A percentile compares a stretch with the other conserved stretches of the same genome.
Evolutionary conservation across 2,113 vertebrate species (phyloP).

Genomic region (Apeltes quadracus): DNA sequence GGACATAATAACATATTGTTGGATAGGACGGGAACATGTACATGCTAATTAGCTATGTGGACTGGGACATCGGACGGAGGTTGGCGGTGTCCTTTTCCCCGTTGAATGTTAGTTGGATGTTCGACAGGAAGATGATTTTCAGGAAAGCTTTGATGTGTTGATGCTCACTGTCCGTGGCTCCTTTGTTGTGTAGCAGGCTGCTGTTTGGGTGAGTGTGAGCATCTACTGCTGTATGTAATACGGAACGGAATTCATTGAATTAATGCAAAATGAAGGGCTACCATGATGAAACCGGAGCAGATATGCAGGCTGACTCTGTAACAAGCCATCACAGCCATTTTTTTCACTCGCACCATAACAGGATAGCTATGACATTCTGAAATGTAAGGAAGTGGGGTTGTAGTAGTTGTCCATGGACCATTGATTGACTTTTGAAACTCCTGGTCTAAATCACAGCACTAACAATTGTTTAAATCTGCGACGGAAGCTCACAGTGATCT

Average conservation of each 20-base stretch:
- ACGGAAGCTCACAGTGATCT: conserved; percentile 12
- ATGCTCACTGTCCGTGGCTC: background rate
- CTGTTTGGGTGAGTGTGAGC: background rate
- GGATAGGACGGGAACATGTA: background rate
- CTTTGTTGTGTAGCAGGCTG: background rate
- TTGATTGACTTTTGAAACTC: conserved; percentile 8
- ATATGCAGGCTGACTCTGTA: background rate
- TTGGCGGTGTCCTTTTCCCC: background rate
- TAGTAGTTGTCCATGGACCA: background rate
- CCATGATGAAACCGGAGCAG: background rate
- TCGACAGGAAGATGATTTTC: background rate
- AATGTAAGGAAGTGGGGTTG: background rate
- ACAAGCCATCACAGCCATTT: background rate
- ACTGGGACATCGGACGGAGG: background rate
- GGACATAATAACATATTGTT: background rate
- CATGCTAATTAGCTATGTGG: background rate
- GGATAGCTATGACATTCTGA: conserved; percentile 1
- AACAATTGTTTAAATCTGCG: background rate
- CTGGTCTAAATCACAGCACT: background rate
- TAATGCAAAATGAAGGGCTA: background rate
- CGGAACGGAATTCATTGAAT: background rate
- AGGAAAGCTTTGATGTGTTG: background rate
- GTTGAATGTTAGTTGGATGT: background rate
- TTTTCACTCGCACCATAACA: background rate
- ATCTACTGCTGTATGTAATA: background rate